Percentiles rank a stretch among this genome's conserved stretches.
phyloP scores from a whole-genome alignment of 2,888 invertebrate species.

The Raillietiella orientalis region DNA sequence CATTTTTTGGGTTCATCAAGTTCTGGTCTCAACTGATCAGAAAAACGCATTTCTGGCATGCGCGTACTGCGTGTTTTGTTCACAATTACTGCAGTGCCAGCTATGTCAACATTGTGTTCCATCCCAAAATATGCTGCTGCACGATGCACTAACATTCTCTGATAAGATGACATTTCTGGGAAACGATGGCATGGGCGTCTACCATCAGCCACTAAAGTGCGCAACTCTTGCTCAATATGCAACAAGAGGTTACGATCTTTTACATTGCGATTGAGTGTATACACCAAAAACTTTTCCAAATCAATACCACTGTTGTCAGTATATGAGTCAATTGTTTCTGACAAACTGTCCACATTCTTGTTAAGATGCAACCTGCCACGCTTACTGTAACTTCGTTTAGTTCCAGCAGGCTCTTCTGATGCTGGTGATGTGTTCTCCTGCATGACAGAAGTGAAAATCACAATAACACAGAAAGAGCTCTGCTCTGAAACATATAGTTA shows the following conservation, averaged over 20 bases:
- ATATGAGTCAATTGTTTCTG: conserved; percentile 10
- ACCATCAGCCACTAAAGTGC: conserved; percentile 44
- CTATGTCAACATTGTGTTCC: conserved; percentile 66
- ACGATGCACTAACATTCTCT: conserved; percentile 79
- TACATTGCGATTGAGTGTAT: conserved; percentile 60
- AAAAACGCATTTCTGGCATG: conserved; percentile 5
- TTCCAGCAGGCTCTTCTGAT: too few species aligned
- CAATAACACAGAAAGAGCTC: too few species aligned
- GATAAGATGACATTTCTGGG: conserved; percentile 77
- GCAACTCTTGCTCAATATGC: conserved; percentile 57
- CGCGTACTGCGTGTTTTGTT: conserved; percentile 31
- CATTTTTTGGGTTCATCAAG: conserved; percentile 30
- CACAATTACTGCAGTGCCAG: conserved; percentile 44
- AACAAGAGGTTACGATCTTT: conserved; percentile 56
- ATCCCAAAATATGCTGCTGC: conserved; percentile 76
- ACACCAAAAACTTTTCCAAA: conserved; percentile 52
- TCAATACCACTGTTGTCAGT: conserved; percentile 42
- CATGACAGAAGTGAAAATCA: too few species aligned
- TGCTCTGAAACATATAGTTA: too few species aligned
- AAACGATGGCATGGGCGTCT: conserved; percentile 34
- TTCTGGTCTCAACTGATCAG: conserved; percentile 5
- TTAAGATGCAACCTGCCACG: too few species aligned
- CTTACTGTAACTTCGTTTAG: too few species aligned
- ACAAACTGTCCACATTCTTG: too few species aligned
- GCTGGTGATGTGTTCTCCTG: too few species aligned